Percentiles rank a stretch among this genome's conserved stretches.
phyloP scores from a whole-genome alignment of 2,113 vertebrate species.

The Tupaia tana region DNA sequence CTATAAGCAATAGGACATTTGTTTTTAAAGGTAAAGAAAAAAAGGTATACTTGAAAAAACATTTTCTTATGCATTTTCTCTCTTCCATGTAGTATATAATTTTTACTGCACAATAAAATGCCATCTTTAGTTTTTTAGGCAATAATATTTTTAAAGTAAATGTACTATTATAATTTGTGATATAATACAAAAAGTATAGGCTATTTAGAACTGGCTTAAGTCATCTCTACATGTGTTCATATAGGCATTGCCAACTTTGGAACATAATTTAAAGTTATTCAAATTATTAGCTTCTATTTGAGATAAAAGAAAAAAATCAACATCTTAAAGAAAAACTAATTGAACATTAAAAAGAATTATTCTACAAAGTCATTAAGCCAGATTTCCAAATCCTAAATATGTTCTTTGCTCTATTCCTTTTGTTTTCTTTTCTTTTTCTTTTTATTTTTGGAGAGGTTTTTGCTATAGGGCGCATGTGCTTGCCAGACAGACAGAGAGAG shows the following conservation, averaged over 20 bases:
- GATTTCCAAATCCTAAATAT: background rate
- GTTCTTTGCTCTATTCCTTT: background rate
- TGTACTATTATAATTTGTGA: background rate
- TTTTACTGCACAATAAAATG: background rate
- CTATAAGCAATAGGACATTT: background rate
- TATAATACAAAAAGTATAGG: background rate
- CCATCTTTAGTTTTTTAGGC: background rate
- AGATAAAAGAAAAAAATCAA: background rate
- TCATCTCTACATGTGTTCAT: background rate
- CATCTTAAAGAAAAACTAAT: background rate
- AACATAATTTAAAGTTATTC: conserved; percentile 31
- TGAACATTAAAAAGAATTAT: background rate
- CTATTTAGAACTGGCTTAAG: background rate
- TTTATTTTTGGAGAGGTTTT: no score
- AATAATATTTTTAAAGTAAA: background rate
- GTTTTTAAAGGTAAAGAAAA: background rate
- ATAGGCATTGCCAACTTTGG: background rate
- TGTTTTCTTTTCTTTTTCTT: no score
- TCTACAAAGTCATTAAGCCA: background rate
- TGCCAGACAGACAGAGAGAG: no score
- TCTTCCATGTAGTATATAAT: background rate
- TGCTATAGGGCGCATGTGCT: no score
- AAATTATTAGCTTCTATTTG: background rate
- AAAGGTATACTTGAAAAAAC: background rate
- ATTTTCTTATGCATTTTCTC: background rate